A percentile compares a stretch with the other conserved stretches of the same genome.
Conservation (phyloP, 2,888 invertebrate species). For the Monopis laevigella region DNA sequence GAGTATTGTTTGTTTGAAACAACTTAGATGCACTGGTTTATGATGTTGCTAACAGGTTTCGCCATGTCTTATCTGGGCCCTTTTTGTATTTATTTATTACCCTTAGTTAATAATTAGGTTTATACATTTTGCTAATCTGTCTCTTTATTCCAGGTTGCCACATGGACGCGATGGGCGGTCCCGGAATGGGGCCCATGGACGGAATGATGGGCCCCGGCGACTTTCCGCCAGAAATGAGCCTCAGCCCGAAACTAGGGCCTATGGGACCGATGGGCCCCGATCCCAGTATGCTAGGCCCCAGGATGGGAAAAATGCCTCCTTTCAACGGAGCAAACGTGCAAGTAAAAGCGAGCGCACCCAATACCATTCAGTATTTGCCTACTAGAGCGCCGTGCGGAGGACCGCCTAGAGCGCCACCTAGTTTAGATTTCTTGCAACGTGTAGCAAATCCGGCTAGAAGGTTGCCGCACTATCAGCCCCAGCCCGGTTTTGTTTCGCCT, state of each 20-base stretch:
- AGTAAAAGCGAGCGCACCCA: slow-evolving; percentile 96
- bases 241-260: slow-evolving; percentile 73
- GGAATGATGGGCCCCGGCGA: slow-evolving; percentile 63
- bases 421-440: slow-evolving; percentile 88
- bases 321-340: slow-evolving; percentile 80
- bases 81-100: no score
- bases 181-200: slow-evolving; percentile 63
- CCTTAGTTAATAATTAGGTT: no score
- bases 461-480: slow-evolving; percentile 51
- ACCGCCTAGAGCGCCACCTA: slow-evolving; percentile 83
- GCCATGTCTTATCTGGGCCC: no score
- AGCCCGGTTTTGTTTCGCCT: slow-evolving; percentile 51
- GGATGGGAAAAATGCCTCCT: slow-evolving; percentile 68
- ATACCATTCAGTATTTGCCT: slow-evolving; percentile 97
- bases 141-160: slow-evolving; percentile 43
- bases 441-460: slow-evolving; percentile 81
- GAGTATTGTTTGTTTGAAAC: no score
- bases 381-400: slow-evolving; percentile 82
- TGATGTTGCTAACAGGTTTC: no score
- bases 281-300: slow-evolving; percentile 73
- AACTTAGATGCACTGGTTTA: no score
- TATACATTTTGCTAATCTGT: no score
- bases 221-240: slow-evolving; percentile 62
- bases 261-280: slow-evolving; percentile 62
- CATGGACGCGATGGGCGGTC: slow-evolving; percentile 61